phyloP scores from a whole-genome alignment of 2,797 vertebrate species.

The Glossophaga mutica region DNA sequence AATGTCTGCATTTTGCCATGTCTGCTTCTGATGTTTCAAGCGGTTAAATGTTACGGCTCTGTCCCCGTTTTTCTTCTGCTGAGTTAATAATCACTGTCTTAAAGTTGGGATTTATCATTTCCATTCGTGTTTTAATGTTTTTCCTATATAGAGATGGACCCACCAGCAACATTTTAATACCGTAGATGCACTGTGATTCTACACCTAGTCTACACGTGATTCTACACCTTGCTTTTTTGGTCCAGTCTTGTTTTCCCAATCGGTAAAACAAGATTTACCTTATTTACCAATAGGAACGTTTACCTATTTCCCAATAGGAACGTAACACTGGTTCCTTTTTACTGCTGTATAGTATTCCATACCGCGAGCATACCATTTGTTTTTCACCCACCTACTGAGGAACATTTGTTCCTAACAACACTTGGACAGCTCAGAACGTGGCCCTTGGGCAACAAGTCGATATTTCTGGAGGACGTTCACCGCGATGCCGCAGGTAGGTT shows the following conservation, averaged over 20 bases:
- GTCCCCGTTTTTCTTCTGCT: neutral
- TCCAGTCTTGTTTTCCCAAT: neutral
- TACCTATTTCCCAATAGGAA: neutral
- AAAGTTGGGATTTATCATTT: neutral
- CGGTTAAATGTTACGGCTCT: neutral
- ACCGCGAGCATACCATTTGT: rapidly evolving
- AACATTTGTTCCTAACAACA: neutral
- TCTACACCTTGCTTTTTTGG: neutral
- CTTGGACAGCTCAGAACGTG: neutral
- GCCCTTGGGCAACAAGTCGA: neutral
- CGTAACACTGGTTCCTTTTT: neutral
- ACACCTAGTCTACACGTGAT: too few relatives aligned
- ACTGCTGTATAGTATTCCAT: neutral
- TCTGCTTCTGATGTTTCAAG: neutral
- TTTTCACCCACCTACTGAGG: neutral
- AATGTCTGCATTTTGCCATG: neutral
- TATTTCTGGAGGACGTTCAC: neutral
- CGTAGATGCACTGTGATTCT: too few relatives aligned
- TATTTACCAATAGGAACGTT: too few relatives aligned
- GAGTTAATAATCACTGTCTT: neutral
- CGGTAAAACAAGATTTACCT: too few relatives aligned
- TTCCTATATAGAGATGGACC: neutral
- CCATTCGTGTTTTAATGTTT: neutral
- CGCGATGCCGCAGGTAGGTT: neutral
- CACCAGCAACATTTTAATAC: neutral